phyloP scores from a whole-genome alignment of 2,888 invertebrate species.

The Lathronympha strigana region DNA sequence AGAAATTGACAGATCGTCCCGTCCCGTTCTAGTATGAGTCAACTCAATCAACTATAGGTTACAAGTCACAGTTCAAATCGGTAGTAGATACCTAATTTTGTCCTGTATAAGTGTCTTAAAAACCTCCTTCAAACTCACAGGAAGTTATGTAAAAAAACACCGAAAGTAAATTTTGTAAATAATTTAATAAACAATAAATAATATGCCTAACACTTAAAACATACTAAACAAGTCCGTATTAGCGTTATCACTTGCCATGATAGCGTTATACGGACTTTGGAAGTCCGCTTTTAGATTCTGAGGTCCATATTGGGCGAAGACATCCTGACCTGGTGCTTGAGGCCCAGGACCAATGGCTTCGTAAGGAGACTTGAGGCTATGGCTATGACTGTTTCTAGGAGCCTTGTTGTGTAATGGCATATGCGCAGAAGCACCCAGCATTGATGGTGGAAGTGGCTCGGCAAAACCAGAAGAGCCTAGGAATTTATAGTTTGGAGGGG shows the following conservation, averaged over 20 bases:
- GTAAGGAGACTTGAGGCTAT: constrained; percentile 62
- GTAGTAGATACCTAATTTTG: too few species aligned
- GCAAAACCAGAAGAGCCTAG: constrained; percentile 51
- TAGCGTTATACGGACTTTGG: constrained; percentile 60
- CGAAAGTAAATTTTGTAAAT: not conserved
- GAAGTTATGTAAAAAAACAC: not conserved
- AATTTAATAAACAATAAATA: constrained; percentile 38
- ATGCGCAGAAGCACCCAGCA: constrained; percentile 40
- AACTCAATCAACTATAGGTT: too few species aligned
- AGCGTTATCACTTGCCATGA: constrained; percentile 54
- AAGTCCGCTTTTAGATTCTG: constrained; percentile 58
- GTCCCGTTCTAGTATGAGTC: too few species aligned
- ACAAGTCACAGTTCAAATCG: too few species aligned
- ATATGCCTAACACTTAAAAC: constrained; percentile 50
- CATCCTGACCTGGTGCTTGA: constrained; percentile 41
- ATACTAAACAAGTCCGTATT: constrained; percentile 57
- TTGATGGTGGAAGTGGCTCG: constrained; percentile 42
- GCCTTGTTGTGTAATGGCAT: not conserved
- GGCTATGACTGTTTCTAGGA: constrained; percentile 50
- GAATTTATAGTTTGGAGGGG: constrained; percentile 37
- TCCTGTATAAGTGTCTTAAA: too few species aligned
- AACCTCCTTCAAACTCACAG: too few species aligned
- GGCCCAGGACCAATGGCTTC: constrained; percentile 55
- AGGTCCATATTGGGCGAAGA: constrained; percentile 44
- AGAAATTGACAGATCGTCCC: too few species aligned